phyloP scores from a whole-genome alignment of 1,140 invertebrate genomes.

The Armadillidium nasatum region DNA sequence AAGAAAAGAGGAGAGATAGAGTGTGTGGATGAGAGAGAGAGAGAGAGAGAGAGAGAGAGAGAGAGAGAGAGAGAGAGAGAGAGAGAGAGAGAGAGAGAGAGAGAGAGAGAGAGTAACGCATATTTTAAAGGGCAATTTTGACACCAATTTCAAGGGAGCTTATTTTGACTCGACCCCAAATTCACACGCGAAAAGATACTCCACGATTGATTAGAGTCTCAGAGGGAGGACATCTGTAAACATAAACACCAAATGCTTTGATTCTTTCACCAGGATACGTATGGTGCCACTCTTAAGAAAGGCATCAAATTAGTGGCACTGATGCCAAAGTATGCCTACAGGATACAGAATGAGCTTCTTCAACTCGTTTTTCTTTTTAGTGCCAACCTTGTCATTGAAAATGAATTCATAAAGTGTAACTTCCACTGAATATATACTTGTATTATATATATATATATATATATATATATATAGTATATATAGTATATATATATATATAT shows the following conservation, averaged over 20 bases:
- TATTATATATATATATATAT: background rate
- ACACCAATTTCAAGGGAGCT: too few relatives aligned
- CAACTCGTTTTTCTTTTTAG: background rate
- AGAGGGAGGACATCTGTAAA: background rate
- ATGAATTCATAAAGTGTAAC: background rate
- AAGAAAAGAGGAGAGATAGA: too few relatives aligned
- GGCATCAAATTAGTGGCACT: background rate
- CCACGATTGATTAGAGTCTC: background rate
- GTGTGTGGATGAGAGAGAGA: too few relatives aligned
- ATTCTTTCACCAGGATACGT: background rate
- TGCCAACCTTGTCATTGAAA: background rate
- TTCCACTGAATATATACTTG: background rate
- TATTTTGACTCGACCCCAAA: background rate
- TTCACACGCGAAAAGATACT: background rate
- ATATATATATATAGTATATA: too few relatives aligned
- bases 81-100: too few relatives aligned
- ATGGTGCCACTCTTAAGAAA: background rate
- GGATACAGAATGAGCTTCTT: background rate
- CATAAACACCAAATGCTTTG: constrained; percentile 10
- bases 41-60: too few relatives aligned
- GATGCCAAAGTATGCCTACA: background rate
- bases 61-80: too few relatives aligned
- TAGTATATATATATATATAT: background rate
- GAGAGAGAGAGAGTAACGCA: too few relatives aligned
- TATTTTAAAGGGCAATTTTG: too few relatives aligned